Evolutionary conservation across 1,140 invertebrate species (phyloP), one percentile per base, ranked within the genome.

Genomic region (Uloborus diversus): DNA sequence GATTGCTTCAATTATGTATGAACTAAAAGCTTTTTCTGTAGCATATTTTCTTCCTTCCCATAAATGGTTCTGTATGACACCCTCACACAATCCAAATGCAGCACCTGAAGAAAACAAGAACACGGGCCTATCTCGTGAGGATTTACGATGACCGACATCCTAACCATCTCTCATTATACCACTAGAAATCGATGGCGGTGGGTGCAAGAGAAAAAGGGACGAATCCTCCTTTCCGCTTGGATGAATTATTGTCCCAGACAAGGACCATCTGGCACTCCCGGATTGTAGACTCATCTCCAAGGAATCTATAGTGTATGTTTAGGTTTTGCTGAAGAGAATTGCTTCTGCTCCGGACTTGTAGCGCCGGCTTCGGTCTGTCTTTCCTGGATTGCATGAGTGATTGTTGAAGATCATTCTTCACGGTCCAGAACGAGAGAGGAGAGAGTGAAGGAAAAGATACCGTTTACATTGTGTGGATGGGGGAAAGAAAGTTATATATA

Each of bases 261-360:
- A 27, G 53, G 32, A 70, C 53, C 68, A 70, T 70, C 68, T 70
- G 68, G 51, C 20, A 57, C 32, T 57, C 53, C 20, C n/a, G 68
- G 49, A 70, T 68, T 68, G 65, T 68, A 47, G 65, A 68, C 65
- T 68, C 65, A 68, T 68, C 65, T 57, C 49, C 13, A 53, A 57
- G 68, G 68, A 70, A 70, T 70, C 68, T 53, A 42, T 17, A 13
- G 37, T 13, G 37, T 13, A 17, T 42, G 37, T 17, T 17, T n/a
- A n/a, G n/a, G n/a, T n/a, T n/a, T n/a, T n/a, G n/a, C n/a, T n/a
- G n/a, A n/a, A 42, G 32, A 53, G 51, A 70, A 57, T 68, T 68
- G 65, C 65, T 68, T 53, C 51, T 28, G 25, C 13, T 37, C 20
- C 14, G 23, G 49, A 68, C 65, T 68, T 68, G 65, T 68, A 53